Evolutionary conservation across 1,140 invertebrate species (phyloP).

Genomic region (Orius laevigatus): DNA sequence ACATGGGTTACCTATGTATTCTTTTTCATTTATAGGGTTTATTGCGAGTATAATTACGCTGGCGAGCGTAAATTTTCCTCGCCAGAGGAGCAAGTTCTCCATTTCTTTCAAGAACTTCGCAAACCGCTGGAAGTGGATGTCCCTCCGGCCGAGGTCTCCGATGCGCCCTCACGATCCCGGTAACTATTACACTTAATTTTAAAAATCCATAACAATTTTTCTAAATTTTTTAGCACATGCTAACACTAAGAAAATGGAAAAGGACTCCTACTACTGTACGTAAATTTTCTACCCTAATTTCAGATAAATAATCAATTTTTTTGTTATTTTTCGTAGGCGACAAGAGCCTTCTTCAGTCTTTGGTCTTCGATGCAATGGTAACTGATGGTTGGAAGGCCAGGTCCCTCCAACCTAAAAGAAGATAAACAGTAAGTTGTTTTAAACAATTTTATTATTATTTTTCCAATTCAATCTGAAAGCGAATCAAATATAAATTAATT

Average conservation of each 20-base stretch:
- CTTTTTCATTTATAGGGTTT: conserved; percentile 41
- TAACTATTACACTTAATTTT: too few species aligned
- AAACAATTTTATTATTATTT: conserved; percentile 9
- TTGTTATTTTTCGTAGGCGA: conserved; percentile 38
- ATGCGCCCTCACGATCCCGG: conserved; percentile 15
- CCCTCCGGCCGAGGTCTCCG: conserved; percentile 22
- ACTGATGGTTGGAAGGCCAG: conserved; percentile 50
- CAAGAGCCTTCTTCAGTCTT: conserved; percentile 60
- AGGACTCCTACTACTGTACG: conserved; percentile 59
- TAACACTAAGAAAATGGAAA: conserved; percentile 42
- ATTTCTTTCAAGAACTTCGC: conserved; percentile 59
- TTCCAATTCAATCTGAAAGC: neutral
- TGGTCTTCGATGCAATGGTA: conserved; percentile 65
- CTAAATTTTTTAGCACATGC: conserved; percentile 10
- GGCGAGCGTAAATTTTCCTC: conserved; percentile 51
- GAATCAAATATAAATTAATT: neutral
- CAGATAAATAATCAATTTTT: conserved; percentile 1
- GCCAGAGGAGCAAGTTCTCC: conserved; percentile 63
- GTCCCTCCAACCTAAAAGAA: conserved; percentile 29
- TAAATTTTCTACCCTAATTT: conserved; percentile 17
- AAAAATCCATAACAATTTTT: conserved; percentile 1
- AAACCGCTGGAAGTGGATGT: conserved; percentile 69
- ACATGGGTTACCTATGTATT: neutral
- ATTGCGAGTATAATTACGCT: conserved; percentile 67
- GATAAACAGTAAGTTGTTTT: conserved; percentile 38